Evolutionary conservation across 2,113 vertebrate species (phyloP).

Genomic region (Corythornis vintsioides): DNA sequence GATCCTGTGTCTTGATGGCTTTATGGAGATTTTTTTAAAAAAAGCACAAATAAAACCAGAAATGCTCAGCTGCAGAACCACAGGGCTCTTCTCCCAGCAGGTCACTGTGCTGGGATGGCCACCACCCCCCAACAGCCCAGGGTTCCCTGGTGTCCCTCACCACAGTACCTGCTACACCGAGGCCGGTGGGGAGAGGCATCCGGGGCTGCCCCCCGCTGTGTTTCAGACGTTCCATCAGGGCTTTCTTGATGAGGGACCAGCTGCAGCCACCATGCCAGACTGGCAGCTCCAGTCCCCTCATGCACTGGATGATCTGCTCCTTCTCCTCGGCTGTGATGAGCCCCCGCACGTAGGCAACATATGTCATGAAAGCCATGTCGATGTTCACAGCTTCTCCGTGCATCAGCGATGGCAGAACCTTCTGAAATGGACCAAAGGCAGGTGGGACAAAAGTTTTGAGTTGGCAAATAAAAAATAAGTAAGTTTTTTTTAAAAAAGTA

Average conservation of each 20-base stretch:
- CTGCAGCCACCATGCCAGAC: slow-evolving; percentile 79
- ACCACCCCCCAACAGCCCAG: fast-evolving
- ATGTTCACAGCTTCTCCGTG: slow-evolving; percentile 84
- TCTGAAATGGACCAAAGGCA: slow-evolving; percentile 26
- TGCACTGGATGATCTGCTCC: slow-evolving; percentile 80
- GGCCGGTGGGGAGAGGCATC: slow-evolving; percentile 80
- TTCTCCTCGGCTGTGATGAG: slow-evolving; percentile 70
- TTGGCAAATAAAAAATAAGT: neutral
- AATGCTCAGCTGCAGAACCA: fast-evolving
- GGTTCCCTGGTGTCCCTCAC: fast-evolving
- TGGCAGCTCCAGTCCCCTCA: slow-evolving; percentile 79
- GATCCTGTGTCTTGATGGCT: fast-evolving
- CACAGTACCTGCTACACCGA: slow-evolving; percentile 74
- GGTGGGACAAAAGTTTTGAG: neutral
- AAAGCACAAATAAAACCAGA: neutral
- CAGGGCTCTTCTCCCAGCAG: fast-evolving
- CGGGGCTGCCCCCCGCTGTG: slow-evolving; percentile 78
- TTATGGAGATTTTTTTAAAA: neutral
- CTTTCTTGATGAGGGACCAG: slow-evolving; percentile 76
- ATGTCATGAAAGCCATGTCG: slow-evolving; percentile 86
- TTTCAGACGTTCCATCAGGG: slow-evolving; percentile 78
- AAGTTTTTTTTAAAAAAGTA: neutral
- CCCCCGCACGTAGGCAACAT: slow-evolving; percentile 70
- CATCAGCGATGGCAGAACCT: slow-evolving; percentile 79
- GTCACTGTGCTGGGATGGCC: fast-evolving